Evolutionary conservation across 2,113 vertebrate species (phyloP).

Genomic region (Cyanoramphus novaezelandiae): DNA sequence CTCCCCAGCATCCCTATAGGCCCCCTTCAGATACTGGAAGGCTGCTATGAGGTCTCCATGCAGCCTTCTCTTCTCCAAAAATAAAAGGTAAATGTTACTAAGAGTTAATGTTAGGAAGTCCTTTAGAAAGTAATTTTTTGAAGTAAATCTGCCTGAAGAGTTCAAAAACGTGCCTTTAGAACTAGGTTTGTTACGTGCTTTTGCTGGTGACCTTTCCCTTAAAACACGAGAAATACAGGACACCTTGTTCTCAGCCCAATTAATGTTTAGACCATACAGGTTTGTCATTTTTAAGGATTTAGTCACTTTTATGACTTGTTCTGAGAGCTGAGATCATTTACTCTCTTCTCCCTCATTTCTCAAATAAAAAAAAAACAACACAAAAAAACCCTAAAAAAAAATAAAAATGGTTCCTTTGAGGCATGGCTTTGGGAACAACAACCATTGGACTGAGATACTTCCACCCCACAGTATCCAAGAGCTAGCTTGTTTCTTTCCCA

Average conservation of each 20-base stretch:
- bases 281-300: neutral
- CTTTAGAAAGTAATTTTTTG: neutral
- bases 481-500: conserved; percentile 1
- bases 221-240: neutral
- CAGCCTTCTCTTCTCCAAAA: neutral
- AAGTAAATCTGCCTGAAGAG: neutral
- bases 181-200: neutral
- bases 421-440: neutral
- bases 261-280: conserved; percentile 8
- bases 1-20: too few relatives aligned
- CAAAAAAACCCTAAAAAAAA: neutral
- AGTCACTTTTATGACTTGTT: conserved; percentile 15
- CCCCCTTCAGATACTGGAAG: too few relatives aligned
- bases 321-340: neutral
- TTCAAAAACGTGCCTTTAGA: neutral
- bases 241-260: conserved; percentile 21
- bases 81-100: neutral
- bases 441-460: neutral
- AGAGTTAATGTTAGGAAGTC: neutral
- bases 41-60: too few relatives aligned
- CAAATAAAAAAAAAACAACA: neutral
- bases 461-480: neutral
- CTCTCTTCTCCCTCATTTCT: neutral
- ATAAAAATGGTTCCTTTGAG: neutral
- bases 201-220: neutral